These are phyloP conservation scores for Thalassoma bifasciatum DNA, from an alignment of 2,113 vertebrate genomes.

Conservation along the genomic window DNA sequence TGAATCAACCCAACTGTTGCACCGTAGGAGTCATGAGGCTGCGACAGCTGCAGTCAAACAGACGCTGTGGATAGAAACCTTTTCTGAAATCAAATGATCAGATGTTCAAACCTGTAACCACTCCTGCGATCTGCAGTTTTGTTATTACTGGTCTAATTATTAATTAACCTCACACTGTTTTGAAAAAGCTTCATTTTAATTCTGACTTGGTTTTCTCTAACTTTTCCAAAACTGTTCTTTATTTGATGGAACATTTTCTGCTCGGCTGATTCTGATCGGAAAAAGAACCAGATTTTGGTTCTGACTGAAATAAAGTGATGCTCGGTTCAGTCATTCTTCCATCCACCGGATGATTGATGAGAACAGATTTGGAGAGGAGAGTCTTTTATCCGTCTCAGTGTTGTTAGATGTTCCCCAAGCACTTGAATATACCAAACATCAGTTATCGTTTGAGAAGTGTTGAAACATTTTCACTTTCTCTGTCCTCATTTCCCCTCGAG, in stretches of 20 bases:
- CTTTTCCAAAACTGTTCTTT: too few relatives aligned
- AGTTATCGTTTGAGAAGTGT: neutral
- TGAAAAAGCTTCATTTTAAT: too few relatives aligned
- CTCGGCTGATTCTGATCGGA: neutral
- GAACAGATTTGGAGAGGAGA: neutral
- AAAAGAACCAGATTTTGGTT: neutral
- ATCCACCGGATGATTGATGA: neutral
- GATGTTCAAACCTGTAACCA: neutral
- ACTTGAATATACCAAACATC: neutral
- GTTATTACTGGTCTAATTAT: too few relatives aligned
- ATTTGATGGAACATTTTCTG: too few relatives aligned
- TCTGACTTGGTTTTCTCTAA: too few relatives aligned
- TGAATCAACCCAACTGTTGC: neutral
- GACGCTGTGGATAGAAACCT: too few relatives aligned
- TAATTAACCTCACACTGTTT: too few relatives aligned
- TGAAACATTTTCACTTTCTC: neutral
- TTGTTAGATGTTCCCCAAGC: neutral
- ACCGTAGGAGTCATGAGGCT: neutral
- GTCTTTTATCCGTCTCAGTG: neutral
- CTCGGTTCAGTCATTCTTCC: neutral
- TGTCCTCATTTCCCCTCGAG: neutral
- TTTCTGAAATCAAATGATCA: too few relatives aligned
- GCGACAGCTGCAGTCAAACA: neutral
- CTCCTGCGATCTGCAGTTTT: neutral
- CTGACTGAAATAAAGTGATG: neutral